These are phyloP conservation scores for Drosophila hamatofila DNA, from an alignment of 2,888 invertebrate genomes.

Conservation along the genomic window DNA sequence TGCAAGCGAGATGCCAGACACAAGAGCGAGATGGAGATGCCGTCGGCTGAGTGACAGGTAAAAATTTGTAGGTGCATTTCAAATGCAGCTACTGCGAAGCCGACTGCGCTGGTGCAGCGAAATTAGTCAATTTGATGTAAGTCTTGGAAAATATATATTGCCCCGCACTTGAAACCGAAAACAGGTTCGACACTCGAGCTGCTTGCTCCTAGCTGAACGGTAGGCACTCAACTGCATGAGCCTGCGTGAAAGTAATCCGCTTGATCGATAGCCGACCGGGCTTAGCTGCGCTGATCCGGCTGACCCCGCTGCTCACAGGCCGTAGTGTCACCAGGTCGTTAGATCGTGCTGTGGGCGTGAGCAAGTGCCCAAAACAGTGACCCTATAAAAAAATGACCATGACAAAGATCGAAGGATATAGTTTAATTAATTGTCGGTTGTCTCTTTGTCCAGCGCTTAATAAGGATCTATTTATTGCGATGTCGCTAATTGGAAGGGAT, in stretches of 20 bases:
- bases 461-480: conserved; percentile 46
- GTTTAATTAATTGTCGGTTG: conserved; percentile 60
- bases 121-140: conserved; percentile 82
- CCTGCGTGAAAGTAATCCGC: conserved; percentile 75
- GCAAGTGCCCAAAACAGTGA: conserved; percentile 32
- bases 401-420: conserved; percentile 40
- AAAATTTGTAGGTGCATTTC: conserved; percentile 76
- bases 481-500: conserved; percentile 16
- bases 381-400: conserved; percentile 12
- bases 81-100: conserved; percentile 30
- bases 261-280: conserved; percentile 39
- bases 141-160: conserved; percentile 52
- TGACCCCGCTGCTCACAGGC: conserved; percentile 32
- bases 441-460: conserved; percentile 54
- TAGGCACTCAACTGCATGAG: conserved; percentile 48
- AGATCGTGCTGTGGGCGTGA: conserved; percentile 39
- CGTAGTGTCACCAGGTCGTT: conserved; percentile 73
- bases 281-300: conserved; percentile 40
- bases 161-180: conserved; percentile 56
- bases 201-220: conserved; percentile 48
- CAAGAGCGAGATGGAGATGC: conserved; percentile 35
- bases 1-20: conserved; percentile 19
- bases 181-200: conserved; percentile 67
- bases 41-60: conserved; percentile 67
- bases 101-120: conserved; percentile 53